Conservation (phyloP, 2,888 invertebrate species). For the Merodon equestris region DNA sequence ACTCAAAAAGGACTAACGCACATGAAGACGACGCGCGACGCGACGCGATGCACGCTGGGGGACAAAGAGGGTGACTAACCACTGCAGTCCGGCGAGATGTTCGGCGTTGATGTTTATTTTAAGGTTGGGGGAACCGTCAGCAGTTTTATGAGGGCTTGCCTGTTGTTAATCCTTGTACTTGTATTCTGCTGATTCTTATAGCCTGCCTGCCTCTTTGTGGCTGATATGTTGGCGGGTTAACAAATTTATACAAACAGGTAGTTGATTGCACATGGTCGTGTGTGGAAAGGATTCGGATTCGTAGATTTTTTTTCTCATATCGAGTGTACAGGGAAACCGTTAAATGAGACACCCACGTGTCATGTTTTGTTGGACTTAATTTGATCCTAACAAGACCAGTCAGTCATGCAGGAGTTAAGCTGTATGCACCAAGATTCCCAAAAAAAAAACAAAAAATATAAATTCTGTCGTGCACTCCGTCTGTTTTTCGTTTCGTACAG, state of each 20-base stretch:
- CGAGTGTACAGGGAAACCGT: too few relatives aligned
- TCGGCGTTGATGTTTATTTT: conserved; percentile 45
- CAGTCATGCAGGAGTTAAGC: conserved; percentile 21
- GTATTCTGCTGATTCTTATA: conserved; percentile 22
- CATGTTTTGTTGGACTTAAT: conserved; percentile 23
- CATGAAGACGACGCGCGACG: background rate
- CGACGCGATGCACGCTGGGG: too few relatives aligned
- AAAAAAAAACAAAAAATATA: conserved; percentile 36
- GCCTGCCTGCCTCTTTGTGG: conserved; percentile 15
- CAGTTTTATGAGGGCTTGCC: conserved; percentile 39
- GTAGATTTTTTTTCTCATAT: too few relatives aligned
- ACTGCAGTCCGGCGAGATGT: conserved; percentile 19
- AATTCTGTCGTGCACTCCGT: conserved; percentile 17
- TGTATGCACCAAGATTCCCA: conserved; percentile 13
- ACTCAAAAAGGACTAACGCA: conserved; percentile 61
- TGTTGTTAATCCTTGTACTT: conserved; percentile 56
- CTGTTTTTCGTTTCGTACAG: conserved; percentile 27
- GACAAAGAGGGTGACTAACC: too few relatives aligned
- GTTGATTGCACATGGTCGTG: conserved; percentile 46
- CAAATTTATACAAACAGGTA: conserved; percentile 61
- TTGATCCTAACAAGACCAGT: conserved; percentile 60
- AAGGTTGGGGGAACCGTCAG: conserved; percentile 19
- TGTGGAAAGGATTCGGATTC: background rate
- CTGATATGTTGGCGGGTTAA: conserved; percentile 53
- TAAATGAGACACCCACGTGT: too few relatives aligned